These are phyloP conservation scores for Amblyjoppa fuscipennis DNA, from an alignment of 2,888 invertebrate genomes.

Conservation along the genomic window DNA sequence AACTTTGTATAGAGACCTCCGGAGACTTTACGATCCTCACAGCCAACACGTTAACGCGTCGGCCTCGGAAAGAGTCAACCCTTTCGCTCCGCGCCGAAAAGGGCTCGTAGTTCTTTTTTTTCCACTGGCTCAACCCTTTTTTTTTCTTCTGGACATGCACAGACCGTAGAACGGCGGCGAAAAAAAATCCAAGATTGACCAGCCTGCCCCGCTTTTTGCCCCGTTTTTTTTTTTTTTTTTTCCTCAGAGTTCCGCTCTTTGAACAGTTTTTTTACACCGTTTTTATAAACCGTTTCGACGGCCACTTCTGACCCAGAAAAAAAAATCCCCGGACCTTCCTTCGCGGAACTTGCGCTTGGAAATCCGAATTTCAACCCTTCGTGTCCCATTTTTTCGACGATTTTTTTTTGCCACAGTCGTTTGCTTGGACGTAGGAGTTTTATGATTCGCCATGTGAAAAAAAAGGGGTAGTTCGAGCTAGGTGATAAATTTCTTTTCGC, in stretches of 20 bases:
- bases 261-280: slow-evolving; percentile 39
- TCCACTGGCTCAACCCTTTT: slow-evolving; percentile 62
- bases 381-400: slow-evolving; percentile 14
- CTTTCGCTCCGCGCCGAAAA: slow-evolving; percentile 41
- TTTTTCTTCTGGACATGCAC: slow-evolving; percentile 49
- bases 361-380: slow-evolving; percentile 18
- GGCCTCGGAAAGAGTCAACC: slow-evolving; percentile 55
- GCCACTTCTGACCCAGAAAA: slow-evolving; percentile 65
- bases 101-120: background rate
- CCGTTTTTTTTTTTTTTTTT: slow-evolving; percentile 61
- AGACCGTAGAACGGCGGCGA: slow-evolving; percentile 61
- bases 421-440: background rate
- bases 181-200: slow-evolving; percentile 19
- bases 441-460: slow-evolving; percentile 5
- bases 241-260: slow-evolving; percentile 35
- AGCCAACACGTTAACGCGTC: slow-evolving; percentile 59
- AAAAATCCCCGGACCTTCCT: slow-evolving; percentile 49
- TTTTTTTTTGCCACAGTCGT: background rate
- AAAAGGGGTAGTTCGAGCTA: slow-evolving; percentile 3
- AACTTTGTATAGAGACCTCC: background rate
- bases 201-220: slow-evolving; percentile 73
- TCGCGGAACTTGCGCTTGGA: slow-evolving; percentile 1
- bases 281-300: slow-evolving; percentile 57
- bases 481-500: background rate
- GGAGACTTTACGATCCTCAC: slow-evolving; percentile 58